phyloP scores from a whole-genome alignment of 2,113 vertebrate genomes.

The Arothron firmamentum region DNA sequence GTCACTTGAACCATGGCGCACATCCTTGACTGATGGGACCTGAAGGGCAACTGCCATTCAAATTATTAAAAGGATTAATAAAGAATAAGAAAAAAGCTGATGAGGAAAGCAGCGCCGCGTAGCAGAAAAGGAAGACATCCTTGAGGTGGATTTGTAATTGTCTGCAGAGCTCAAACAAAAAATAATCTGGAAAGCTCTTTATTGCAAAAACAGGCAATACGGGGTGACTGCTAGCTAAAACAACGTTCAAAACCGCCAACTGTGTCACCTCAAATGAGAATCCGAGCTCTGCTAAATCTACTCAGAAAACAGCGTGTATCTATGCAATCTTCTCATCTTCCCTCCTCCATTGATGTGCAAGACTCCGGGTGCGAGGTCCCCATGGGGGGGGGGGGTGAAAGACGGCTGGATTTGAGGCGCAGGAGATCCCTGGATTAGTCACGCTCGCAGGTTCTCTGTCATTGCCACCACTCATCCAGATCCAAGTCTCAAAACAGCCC shows the following conservation, averaged over 20 bases:
- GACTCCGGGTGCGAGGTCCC: slow-evolving; percentile 19
- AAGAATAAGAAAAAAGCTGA: too few species aligned
- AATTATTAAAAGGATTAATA: too few species aligned
- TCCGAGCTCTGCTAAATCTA: slow-evolving; percentile 11
- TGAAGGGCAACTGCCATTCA: too few species aligned
- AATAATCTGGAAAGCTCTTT: too few species aligned
- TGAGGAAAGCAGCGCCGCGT: too few species aligned
- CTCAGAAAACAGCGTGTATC: slow-evolving; percentile 1
- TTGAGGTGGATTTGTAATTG: too few species aligned
- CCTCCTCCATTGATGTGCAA: slow-evolving; percentile 4
- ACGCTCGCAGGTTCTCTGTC: slow-evolving; percentile 37
- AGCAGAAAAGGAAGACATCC: too few species aligned
- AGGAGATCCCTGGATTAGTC: slow-evolving; percentile 74
- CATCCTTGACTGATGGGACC: too few species aligned
- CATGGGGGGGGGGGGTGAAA: slow-evolving; percentile 65
- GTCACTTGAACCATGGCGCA: too few species aligned
- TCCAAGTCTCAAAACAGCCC: slow-evolving; percentile 30
- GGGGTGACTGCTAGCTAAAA: too few species aligned
- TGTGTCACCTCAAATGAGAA: not conserved
- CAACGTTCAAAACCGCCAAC: not conserved
- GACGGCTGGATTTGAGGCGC: slow-evolving; percentile 53
- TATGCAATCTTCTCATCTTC: not conserved
- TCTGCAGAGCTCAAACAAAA: too few species aligned
- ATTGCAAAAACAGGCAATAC: too few species aligned
- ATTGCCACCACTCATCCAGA: slow-evolving; percentile 46